Evolutionary conservation across 2,797 vertebrate species (phyloP).

Genomic region (Micropoecilia bifurca): DNA sequence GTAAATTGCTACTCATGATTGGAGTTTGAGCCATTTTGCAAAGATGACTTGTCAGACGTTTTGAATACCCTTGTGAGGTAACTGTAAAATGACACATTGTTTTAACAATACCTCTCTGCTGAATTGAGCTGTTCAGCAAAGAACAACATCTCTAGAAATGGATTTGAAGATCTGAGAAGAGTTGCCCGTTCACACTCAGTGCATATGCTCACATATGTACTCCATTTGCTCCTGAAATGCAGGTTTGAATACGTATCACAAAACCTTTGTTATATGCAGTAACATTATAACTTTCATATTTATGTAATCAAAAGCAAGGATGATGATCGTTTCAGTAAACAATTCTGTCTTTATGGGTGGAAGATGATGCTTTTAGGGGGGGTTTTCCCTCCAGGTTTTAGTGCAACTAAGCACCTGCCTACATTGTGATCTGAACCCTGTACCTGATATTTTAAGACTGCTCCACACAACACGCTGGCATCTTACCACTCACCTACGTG

Average conservation of each 20-base stretch:
- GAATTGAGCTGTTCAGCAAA: not conserved
- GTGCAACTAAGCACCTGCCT: conserved; percentile 10
- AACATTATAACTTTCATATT: not conserved
- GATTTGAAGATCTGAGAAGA: not conserved
- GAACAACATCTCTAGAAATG: not conserved
- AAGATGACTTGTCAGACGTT: not conserved
- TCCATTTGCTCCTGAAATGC: not conserved
- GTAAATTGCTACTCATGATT: not conserved
- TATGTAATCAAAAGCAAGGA: not conserved
- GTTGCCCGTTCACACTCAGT: not conserved
- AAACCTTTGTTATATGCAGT: not conserved
- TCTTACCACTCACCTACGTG: conserved; percentile 37
- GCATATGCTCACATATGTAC: not conserved
- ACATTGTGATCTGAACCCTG: conserved; percentile 19
- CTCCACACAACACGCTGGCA: conserved; percentile 19
- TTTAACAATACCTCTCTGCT: not conserved
- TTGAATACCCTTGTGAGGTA: not conserved
- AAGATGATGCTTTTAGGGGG: too few species aligned
- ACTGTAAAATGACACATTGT: not conserved
- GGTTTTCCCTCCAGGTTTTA: not conserved
- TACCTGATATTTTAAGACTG: conserved; percentile 36
- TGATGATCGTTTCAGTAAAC: not conserved
- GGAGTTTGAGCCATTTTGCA: not conserved
- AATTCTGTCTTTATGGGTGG: not conserved
- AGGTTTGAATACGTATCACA: not conserved